Conservation (phyloP, 2,888 invertebrate species). For the Eutolmus rufibarbis region DNA sequence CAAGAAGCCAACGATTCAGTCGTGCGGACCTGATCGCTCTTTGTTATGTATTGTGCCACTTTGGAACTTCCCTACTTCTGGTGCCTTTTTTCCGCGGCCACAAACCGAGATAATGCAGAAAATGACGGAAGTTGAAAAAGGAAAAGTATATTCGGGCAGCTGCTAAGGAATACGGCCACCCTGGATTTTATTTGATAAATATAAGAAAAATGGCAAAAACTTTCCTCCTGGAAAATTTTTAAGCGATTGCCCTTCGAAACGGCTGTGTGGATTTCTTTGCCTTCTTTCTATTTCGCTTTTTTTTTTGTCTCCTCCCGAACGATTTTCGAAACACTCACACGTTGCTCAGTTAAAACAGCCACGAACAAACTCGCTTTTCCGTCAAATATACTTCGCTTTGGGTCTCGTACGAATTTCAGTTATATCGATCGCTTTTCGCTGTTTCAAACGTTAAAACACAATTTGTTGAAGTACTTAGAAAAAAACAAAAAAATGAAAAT, state of each 20-base stretch:
- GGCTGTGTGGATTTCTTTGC: neutral
- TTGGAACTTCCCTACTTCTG: slow-evolving; percentile 21
- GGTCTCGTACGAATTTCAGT: neutral
- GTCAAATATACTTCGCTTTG: neutral
- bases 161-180: neutral
- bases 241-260: neutral
- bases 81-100: neutral
- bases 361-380: slow-evolving; percentile 10
- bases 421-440: neutral
- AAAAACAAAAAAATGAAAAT: slow-evolving; percentile 33
- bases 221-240: neutral
- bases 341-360: slow-evolving; percentile 21
- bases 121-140: slow-evolving; percentile 7
- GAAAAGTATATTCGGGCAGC: slow-evolving; percentile 8
- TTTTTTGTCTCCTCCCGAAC: neutral
- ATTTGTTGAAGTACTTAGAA: slow-evolving; percentile 29
- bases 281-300: neutral
- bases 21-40: neutral
- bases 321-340: slow-evolving; percentile 21
- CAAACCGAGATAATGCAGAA: slow-evolving; percentile 18
- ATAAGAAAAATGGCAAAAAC: neutral
- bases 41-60: slow-evolving; percentile 35
- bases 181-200: neutral
- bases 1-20: neutral
- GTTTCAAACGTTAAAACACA: slow-evolving; percentile 21